phyloP scores from a whole-genome alignment of 1,140 invertebrate species.

The Ruditapes philippinarum region DNA sequence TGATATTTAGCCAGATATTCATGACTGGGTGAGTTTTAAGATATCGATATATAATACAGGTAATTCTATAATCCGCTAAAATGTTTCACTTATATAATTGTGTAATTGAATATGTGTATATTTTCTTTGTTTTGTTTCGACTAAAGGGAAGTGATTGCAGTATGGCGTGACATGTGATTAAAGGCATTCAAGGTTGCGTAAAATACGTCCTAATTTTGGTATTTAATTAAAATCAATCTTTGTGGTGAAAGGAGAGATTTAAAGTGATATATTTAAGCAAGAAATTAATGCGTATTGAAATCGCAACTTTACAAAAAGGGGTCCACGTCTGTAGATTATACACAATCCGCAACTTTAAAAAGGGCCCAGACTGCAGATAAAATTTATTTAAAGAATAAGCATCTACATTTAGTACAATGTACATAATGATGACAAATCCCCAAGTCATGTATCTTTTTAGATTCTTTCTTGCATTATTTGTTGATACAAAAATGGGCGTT shows the following conservation, averaged over 20 bases:
- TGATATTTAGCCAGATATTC: background rate
- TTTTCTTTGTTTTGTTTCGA: background rate
- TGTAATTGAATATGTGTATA: conserved; percentile 12
- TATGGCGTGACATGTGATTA: background rate
- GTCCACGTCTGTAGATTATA: too few relatives aligned
- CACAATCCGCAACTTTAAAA: too few relatives aligned
- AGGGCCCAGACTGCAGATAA: too few relatives aligned
- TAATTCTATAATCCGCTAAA: background rate
- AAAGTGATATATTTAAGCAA: too few relatives aligned
- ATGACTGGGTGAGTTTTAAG: background rate
- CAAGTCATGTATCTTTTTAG: too few relatives aligned
- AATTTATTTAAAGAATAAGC: too few relatives aligned
- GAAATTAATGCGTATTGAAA: too few relatives aligned
- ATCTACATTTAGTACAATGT: too few relatives aligned
- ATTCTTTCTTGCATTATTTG: too few relatives aligned
- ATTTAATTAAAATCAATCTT: background rate
- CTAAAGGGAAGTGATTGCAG: background rate
- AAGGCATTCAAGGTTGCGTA: background rate
- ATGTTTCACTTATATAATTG: conserved; percentile 9
- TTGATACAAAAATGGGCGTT: too few relatives aligned
- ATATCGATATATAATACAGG: background rate
- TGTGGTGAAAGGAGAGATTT: background rate
- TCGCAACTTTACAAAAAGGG: too few relatives aligned
- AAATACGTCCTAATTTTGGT: background rate
- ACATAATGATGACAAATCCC: too few relatives aligned